Evolutionary conservation across 2,888 invertebrate genomes (phyloP).

Genomic region (Dermolepida albohirtum): DNA sequence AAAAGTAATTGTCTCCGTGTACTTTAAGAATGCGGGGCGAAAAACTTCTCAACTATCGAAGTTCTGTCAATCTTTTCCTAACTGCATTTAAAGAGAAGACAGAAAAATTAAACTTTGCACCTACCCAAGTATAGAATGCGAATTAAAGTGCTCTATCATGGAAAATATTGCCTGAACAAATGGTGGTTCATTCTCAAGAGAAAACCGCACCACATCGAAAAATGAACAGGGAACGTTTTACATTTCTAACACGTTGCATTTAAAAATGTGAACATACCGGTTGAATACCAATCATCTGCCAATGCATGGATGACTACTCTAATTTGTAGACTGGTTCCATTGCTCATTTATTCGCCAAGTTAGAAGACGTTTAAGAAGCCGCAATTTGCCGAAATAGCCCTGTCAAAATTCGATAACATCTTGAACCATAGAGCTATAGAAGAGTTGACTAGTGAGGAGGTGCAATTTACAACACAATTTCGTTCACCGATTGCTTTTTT

Average conservation of each 20-base stretch:
- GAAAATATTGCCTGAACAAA: constrained; percentile 1
- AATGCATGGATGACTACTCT: no score
- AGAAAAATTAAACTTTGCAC: background rate
- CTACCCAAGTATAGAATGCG: constrained; percentile 4
- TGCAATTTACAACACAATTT: no score
- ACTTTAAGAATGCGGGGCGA: background rate
- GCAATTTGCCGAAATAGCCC: no score
- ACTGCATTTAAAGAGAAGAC: constrained; percentile 2
- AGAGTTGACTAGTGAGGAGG: no score
- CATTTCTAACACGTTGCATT: constrained; percentile 1
- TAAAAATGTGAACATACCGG: background rate
- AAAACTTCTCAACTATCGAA: background rate
- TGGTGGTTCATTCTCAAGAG: background rate
- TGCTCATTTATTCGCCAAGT: no score
- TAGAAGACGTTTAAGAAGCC: no score
- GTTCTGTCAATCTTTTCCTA: background rate
- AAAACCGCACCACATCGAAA: background rate
- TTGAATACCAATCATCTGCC: constrained; percentile 4
- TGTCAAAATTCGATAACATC: no score
- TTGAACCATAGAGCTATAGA: no score
- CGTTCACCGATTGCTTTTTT: no score
- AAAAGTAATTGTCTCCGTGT: background rate
- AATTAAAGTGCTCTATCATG: background rate
- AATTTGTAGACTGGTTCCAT: no score
- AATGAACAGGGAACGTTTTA: constrained; percentile 4